Conservation (phyloP, 2,888 invertebrate species). For the Dasypolia templi region DNA sequence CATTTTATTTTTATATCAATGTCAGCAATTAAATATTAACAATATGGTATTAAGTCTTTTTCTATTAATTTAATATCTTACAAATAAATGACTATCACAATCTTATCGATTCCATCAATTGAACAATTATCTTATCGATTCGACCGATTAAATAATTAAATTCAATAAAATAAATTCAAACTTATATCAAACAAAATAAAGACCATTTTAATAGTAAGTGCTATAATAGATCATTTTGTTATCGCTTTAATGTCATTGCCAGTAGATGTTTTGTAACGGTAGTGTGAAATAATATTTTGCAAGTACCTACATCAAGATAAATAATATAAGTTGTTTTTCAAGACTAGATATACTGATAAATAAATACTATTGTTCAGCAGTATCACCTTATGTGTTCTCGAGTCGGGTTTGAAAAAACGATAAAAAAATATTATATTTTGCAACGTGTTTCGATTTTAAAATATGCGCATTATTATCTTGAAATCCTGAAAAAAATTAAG, state of each 20-base stretch:
- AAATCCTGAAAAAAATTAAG: background rate
- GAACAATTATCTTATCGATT: conserved; percentile 7
- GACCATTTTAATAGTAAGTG: conserved; percentile 2
- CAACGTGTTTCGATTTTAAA: background rate
- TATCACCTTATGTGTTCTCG: background rate
- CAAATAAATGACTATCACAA: no score
- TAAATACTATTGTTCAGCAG: conserved; percentile 28
- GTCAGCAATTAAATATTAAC: background rate
- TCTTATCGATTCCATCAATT: conserved; percentile 6
- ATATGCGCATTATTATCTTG: background rate
- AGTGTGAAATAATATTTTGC: conserved; percentile 39
- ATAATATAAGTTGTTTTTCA: conserved; percentile 14
- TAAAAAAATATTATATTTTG: conserved; percentile 16
- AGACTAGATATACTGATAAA: conserved; percentile 33
- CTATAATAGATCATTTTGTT: background rate
- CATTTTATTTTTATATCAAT: background rate
- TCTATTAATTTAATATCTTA: background rate
- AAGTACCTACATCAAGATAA: conserved; percentile 30
- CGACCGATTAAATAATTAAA: background rate
- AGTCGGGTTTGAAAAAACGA: conserved; percentile 24
- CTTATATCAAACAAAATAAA: background rate
- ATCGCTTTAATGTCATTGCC: conserved; percentile 17
- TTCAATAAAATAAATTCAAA: conserved; percentile 11
- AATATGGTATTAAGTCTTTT: background rate
- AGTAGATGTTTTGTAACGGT: conserved; percentile 6